Conservation (phyloP, 2,797 vertebrate species). For the Simalia tracyae region DNA sequence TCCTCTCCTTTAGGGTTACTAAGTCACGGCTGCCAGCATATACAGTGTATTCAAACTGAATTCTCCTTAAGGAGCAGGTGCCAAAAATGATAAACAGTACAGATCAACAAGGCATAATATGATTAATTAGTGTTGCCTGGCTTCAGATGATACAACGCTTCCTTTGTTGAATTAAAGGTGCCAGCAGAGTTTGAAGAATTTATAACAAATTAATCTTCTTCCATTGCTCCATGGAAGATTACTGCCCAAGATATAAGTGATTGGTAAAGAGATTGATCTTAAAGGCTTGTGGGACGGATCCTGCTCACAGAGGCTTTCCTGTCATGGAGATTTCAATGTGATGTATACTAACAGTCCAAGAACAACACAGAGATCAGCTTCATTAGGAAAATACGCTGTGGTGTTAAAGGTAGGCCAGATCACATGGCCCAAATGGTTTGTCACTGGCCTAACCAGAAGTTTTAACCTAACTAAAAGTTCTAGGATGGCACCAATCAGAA, state of each 20-base stretch:
- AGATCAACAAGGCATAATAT: slow-evolving; percentile 44
- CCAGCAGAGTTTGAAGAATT: background rate
- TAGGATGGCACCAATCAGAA: background rate
- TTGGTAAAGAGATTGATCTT: background rate
- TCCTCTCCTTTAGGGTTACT: slow-evolving; percentile 47
- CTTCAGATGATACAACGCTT: slow-evolving; percentile 29
- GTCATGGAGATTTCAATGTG: background rate
- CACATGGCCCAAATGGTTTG: background rate
- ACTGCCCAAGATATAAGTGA: slow-evolving; percentile 5
- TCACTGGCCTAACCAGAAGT: slow-evolving; percentile 15
- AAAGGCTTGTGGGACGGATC: background rate
- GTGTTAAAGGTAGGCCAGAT: slow-evolving; percentile 1
- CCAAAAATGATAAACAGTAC: slow-evolving; percentile 59
- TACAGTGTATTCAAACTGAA: slow-evolving; percentile 34
- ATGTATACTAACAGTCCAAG: background rate
- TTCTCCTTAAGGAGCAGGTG: slow-evolving; percentile 44
- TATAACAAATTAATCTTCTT: background rate
- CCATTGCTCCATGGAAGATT: background rate
- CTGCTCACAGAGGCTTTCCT: background rate
- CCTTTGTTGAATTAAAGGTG: slow-evolving; percentile 45
- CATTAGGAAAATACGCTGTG: background rate
- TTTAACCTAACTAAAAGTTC: background rate
- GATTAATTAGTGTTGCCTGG: slow-evolving; percentile 22
- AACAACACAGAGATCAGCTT: background rate
- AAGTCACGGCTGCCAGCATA: slow-evolving; percentile 45